phyloP scores from a whole-genome alignment of 2,113 vertebrate species.

The Emberiza fucata region DNA sequence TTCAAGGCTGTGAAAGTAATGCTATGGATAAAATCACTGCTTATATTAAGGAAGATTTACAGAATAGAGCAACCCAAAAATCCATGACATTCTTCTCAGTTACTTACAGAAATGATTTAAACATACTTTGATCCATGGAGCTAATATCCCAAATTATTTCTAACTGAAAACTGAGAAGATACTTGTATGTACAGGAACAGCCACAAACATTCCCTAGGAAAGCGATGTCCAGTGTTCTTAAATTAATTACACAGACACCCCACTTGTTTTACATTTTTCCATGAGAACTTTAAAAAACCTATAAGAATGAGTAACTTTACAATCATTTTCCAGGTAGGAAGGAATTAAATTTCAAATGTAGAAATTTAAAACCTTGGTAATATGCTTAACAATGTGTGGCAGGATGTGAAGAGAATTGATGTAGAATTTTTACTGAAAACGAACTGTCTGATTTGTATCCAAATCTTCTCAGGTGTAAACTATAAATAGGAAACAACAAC shows the following conservation, averaged over 20 bases:
- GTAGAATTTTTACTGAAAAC: neutral
- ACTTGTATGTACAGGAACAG: neutral
- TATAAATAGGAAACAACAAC: neutral
- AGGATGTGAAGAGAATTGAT: neutral
- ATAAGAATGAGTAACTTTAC: neutral
- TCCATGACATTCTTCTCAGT: neutral
- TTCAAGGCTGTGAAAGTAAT: neutral
- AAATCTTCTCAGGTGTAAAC: neutral
- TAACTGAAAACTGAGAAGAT: neutral
- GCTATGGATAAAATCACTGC: neutral
- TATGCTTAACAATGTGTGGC: neutral
- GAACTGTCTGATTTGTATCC: neutral
- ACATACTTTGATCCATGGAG: neutral
- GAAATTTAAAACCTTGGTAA: neutral
- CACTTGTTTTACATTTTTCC: neutral
- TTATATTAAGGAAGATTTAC: neutral
- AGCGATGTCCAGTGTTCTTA: neutral
- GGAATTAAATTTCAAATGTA: neutral
- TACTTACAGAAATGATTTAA: neutral
- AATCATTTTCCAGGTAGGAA: neutral
- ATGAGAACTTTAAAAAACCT: neutral
- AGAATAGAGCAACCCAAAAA: neutral
- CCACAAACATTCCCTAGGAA: neutral
- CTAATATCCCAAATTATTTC: neutral
- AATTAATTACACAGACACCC: neutral